Evolutionary conservation across 2,888 invertebrate genomes (phyloP), one percentile per base, ranked within the genome.

Genomic region (Tetheella fluctuosa): DNA sequence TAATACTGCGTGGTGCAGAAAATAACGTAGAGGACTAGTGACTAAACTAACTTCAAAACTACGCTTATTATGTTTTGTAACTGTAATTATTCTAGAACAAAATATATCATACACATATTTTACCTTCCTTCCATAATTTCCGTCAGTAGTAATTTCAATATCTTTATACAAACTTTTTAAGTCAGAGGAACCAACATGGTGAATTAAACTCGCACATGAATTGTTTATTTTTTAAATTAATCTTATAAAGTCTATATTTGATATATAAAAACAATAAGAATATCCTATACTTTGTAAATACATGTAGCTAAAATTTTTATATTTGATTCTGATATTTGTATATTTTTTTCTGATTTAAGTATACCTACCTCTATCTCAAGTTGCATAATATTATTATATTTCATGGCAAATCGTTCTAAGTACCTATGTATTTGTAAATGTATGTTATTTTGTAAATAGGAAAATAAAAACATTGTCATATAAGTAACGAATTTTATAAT

Each of bases 331-430:
- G 13, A 2, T 34, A 34, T 34, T 34, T 8, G 30, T 39, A 39
- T 39, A 5, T 17, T n/a, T 5, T 17, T 17, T 42, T 39, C 8
- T 17, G 13, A 20, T 20, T 48, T 48, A 42, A 42, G 2, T 15
- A 15, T n/a, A n/a, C n/a, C n/a, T n/a, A n/a, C n/a, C n/a, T n/a
- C n/a, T n/a, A n/a, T n/a, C n/a, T 53, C 59, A 66, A 68, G 59
- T 63, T 63, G 62, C 61, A 42, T 63, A 64, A 62, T 68, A 61
- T 64, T 58, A 54, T 10, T n/a, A 8, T 30, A 54, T 64, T 66
- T 61, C 63, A 65, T 61, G 61, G 69, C 70, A 75, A 77, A 71
- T 68, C 30, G 52, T 67, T 69, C 63, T 65, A 42, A 42, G 17
- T n/a, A 17, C 1, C 17, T 17, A 42, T 48, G 20, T 48, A 59